Evolutionary conservation across 1,140 invertebrate species (phyloP).

Genomic region (Lasaia peninsularis): DNA sequence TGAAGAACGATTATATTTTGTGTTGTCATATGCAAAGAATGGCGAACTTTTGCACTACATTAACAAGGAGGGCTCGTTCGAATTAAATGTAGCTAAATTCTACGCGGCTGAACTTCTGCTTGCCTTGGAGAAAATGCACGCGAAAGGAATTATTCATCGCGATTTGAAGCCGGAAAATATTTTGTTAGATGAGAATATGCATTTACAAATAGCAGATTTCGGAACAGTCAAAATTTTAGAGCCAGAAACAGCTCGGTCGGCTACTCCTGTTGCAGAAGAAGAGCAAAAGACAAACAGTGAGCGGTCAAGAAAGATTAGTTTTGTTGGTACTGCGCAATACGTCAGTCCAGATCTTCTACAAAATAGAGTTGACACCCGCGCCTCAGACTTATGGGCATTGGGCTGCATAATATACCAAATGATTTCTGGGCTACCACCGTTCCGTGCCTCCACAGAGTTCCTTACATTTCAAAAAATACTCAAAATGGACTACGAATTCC

Average conservation of each 20-base stretch:
- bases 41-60: constrained; percentile 96
- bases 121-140: constrained; percentile 95
- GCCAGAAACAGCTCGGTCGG: constrained; percentile 46
- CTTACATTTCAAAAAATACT: constrained; percentile 98
- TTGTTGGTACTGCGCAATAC: constrained; percentile 99
- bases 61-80: constrained; percentile 93
- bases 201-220: constrained; percentile 98
- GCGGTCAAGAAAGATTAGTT: constrained; percentile 86
- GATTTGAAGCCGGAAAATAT: constrained; percentile 95
- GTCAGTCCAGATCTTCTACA: constrained; percentile 97
- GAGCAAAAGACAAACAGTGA: constrained; percentile 47
- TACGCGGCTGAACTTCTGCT: constrained; percentile 95
- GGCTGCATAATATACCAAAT: constrained; percentile 99
- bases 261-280: constrained; percentile 41
- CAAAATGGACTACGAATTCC: constrained; percentile 94
- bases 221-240: constrained; percentile 94
- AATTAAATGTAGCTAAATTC: constrained; percentile 92
- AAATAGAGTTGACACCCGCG: constrained; percentile 86
- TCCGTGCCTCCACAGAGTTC: constrained; percentile 95
- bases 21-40: constrained; percentile 95
- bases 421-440: constrained; percentile 94
- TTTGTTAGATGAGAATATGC: constrained; percentile 94
- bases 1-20: constrained; percentile 94
- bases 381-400: constrained; percentile 98
- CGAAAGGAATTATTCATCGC: constrained; percentile 94